Evolutionary conservation across 1,140 invertebrate species (phyloP).

Genomic region (Pseudomyrmex flavicornis): DNA sequence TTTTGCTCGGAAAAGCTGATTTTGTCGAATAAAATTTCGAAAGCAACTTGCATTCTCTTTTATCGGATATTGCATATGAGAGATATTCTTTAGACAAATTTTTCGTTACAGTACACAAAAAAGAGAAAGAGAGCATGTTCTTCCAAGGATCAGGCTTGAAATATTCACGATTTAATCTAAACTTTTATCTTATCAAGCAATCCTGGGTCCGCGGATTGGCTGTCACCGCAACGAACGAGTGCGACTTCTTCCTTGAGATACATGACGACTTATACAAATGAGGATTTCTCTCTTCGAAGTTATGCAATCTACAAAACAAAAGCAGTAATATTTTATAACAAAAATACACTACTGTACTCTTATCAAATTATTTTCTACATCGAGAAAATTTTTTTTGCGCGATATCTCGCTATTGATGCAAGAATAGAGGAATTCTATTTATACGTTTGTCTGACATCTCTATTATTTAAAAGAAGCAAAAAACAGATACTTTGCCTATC

Average conservation of each 20-base stretch:
- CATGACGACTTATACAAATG: conserved; percentile 9
- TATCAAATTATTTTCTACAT: too few relatives aligned
- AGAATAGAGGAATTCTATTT: too few relatives aligned
- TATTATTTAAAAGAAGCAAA: too few relatives aligned
- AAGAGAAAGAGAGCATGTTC: neutral
- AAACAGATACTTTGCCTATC: too few relatives aligned
- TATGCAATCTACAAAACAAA: neutral
- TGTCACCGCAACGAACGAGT: conserved; percentile 40
- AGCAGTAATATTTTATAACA: too few relatives aligned
- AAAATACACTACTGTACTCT: too few relatives aligned
- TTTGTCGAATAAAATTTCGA: conserved; percentile 21
- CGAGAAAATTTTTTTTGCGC: too few relatives aligned
- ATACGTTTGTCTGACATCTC: too few relatives aligned
- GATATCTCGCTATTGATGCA: too few relatives aligned
- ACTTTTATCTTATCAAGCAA: conserved; percentile 72
- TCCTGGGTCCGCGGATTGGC: conserved; percentile 54
- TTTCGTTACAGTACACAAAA: neutral
- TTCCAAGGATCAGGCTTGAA: conserved; percentile 57
- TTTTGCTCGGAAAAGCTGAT: conserved; percentile 15
- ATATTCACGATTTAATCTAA: conserved; percentile 77
- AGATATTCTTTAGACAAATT: conserved; percentile 19
- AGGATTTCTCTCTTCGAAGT: conserved; percentile 10
- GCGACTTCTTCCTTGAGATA: conserved; percentile 21
- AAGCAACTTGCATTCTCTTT: conserved; percentile 58
- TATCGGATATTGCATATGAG: conserved; percentile 31